Conservation (phyloP, 2,888 invertebrate genomes). For the Hypomecis atomaria region DNA sequence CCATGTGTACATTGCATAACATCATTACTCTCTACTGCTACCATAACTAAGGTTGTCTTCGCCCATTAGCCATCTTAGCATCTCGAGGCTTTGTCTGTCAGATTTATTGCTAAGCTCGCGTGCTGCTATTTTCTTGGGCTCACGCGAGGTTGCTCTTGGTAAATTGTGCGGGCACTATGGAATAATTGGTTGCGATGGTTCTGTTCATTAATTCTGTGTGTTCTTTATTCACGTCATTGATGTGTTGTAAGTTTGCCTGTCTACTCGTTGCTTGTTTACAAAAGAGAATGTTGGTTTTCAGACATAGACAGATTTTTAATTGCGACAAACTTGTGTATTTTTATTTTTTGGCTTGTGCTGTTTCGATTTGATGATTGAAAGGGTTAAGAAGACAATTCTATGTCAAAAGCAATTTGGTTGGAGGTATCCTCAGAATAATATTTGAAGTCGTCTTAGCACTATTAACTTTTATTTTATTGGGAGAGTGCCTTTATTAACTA, state of each 20-base stretch:
- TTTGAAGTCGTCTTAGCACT: no score
- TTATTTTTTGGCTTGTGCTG: no score
- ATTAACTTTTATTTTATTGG: no score
- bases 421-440: no score
- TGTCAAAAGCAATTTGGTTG: no score
- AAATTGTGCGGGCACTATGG: constrained; percentile 32
- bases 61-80: constrained; percentile 58
- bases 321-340: no score
- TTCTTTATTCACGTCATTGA: background rate
- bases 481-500: no score
- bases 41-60: constrained; percentile 47
- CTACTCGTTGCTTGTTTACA: no score
- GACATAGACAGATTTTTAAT: no score
- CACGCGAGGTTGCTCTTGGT: constrained; percentile 38
- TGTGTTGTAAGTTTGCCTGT: background rate
- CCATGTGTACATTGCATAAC: constrained; percentile 21
- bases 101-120: constrained; percentile 52
- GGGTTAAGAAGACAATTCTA: no score
- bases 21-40: constrained; percentile 21
- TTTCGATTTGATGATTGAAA: no score
- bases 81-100: constrained; percentile 46
- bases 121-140: constrained; percentile 31
- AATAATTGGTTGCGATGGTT: constrained; percentile 39
- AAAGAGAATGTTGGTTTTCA: no score
- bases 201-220: constrained; percentile 28